These are phyloP conservation scores for Montifringilla adamsi DNA, from an alignment of 2,113 vertebrate species.

Conservation along the genomic window DNA sequence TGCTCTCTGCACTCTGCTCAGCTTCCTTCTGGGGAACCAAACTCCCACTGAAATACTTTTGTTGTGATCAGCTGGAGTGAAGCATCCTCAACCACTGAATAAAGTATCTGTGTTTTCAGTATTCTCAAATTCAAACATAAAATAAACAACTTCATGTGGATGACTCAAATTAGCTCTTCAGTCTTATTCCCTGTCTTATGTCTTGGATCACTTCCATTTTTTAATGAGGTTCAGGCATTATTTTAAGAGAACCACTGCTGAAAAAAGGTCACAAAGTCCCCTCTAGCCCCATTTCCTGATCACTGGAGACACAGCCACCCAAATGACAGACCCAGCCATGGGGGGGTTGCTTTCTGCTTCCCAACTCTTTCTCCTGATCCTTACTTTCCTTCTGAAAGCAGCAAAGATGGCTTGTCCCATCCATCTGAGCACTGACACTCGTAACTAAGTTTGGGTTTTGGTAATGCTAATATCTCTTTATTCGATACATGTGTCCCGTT, in stretches of 20 bases:
- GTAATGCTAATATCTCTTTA: background rate
- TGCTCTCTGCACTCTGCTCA: background rate
- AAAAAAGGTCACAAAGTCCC: background rate
- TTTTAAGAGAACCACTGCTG: background rate
- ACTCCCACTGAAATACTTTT: background rate
- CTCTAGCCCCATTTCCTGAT: background rate
- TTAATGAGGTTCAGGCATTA: background rate
- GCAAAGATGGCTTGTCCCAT: background rate
- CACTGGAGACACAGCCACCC: fast-evolving
- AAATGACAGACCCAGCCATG: background rate
- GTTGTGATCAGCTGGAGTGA: background rate
- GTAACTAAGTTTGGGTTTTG: fast-evolving
- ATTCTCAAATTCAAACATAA: background rate
- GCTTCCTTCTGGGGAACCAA: background rate
- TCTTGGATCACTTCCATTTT: background rate
- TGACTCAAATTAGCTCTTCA: constrained; percentile 27
- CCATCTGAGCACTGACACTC: fast-evolving
- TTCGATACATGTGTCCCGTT: fast-evolving
- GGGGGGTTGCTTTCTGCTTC: background rate
- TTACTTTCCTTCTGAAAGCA: background rate
- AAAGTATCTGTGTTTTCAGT: background rate
- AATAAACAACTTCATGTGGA: background rate
- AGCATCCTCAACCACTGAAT: background rate
- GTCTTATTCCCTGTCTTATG: background rate
- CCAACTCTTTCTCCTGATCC: background rate